phyloP scores from a whole-genome alignment of 2,888 invertebrate genomes.

The Sminthurinus aureus region DNA sequence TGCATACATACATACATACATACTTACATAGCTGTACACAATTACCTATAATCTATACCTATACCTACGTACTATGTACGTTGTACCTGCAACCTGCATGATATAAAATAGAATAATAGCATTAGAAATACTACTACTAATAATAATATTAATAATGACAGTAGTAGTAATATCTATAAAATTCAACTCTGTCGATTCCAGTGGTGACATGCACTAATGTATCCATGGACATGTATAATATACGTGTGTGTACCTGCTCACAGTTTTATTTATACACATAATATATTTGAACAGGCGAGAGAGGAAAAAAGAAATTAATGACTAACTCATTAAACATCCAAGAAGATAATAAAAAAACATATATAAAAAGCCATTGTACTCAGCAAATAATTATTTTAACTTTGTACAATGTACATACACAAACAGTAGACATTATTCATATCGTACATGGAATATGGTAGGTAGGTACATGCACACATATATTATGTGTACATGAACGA shows the following conservation, averaged over 20 bases:
- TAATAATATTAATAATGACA: too few species aligned
- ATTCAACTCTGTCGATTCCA: not conserved
- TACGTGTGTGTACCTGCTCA: not conserved
- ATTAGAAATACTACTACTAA: too few species aligned
- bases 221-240: not conserved
- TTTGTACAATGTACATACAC: slow-evolving; percentile 7
- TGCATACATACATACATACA: not conserved
- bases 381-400: slow-evolving; percentile 28
- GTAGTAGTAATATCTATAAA: too few species aligned
- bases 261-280: slow-evolving; percentile 22
- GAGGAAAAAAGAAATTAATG: slow-evolving; percentile 22
- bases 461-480: not conserved
- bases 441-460: not conserved
- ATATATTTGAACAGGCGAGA: not conserved
- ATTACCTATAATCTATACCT: too few species aligned
- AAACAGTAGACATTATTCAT: not conserved
- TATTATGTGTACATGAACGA: too few species aligned
- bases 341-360: not conserved
- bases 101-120: too few species aligned
- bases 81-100: too few species aligned
- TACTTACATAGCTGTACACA: not conserved
- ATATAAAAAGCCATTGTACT: slow-evolving; percentile 24
- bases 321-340: slow-evolving; percentile 19
- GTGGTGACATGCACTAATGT: not conserved
- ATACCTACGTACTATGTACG: too few species aligned